Evolutionary conservation across 2,113 vertebrate species (phyloP).

Genomic region (Eptesicus fuscus): DNA sequence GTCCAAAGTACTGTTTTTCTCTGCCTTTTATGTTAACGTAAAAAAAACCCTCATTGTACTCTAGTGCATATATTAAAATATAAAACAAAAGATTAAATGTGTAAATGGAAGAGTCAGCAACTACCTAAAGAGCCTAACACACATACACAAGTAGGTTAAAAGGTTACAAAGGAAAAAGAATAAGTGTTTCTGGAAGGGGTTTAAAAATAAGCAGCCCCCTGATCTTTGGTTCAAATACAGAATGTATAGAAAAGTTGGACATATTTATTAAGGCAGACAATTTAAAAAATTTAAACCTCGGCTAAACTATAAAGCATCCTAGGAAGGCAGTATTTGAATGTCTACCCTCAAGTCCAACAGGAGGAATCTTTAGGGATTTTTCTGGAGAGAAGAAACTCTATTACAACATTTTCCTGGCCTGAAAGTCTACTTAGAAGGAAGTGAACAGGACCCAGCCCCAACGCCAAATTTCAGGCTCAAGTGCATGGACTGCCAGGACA

Average conservation of each 20-base stretch:
- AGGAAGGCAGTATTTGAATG: conserved; percentile 80
- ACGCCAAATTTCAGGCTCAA: conserved; percentile 81
- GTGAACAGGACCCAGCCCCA: conserved; percentile 76
- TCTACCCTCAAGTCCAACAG: conserved; percentile 76
- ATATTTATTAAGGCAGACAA: conserved; percentile 72
- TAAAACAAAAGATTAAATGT: conserved; percentile 66
- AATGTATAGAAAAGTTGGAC: conserved; percentile 76
- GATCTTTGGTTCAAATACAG: conserved; percentile 74
- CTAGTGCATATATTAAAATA: conserved; percentile 67
- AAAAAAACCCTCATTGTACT: conserved; percentile 51
- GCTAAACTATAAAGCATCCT: conserved; percentile 80
- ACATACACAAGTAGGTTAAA: conserved; percentile 67
- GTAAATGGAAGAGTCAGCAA: conserved; percentile 60
- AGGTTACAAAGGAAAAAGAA: conserved; percentile 73
- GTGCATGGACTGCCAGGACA: conserved; percentile 79
- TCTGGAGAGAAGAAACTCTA: conserved; percentile 79
- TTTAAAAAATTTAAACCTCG: conserved; percentile 68
- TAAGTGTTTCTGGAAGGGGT: conserved; percentile 72
- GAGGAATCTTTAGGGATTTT: conserved; percentile 81
- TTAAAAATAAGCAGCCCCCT: conserved; percentile 74
- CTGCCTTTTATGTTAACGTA: conserved; percentile 71
- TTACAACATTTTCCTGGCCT: conserved; percentile 88
- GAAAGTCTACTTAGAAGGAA: conserved; percentile 76
- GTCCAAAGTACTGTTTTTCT: conserved; percentile 67
- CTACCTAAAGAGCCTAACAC: conserved; percentile 56